A percentile compares a stretch with the other conserved stretches of the same genome.
phyloP scores from a whole-genome alignment of 2,113 vertebrate genomes.

The Hiodon tergisus region DNA sequence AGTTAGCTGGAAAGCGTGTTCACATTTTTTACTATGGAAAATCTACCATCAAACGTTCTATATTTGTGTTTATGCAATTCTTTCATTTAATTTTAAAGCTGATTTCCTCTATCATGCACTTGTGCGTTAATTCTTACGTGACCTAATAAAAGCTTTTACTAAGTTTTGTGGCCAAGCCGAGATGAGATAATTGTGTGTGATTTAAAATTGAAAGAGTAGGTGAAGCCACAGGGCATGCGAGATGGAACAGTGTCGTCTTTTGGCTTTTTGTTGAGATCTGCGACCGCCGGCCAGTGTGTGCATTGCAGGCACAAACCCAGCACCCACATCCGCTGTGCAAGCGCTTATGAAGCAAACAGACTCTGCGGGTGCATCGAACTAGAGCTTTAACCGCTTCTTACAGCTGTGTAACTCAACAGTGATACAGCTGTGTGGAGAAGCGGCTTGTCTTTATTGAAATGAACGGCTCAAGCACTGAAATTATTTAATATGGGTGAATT shows the following conservation, averaged over 20 bases:
- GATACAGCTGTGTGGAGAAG: too few species aligned
- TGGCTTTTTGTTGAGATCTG: neutral
- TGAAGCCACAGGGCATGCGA: neutral
- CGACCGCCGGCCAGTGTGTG: neutral
- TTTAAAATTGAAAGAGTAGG: neutral
- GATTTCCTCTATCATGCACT: neutral
- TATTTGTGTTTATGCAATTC: too few species aligned
- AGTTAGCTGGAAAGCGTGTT: too few species aligned
- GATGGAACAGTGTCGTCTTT: neutral
- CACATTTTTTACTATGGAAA: too few species aligned
- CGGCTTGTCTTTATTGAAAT: neutral
- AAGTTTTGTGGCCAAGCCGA: conserved; percentile 1
- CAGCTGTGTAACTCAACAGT: too few species aligned
- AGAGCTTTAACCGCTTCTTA: neutral
- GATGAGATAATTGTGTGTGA: neutral
- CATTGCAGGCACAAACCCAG: neutral
- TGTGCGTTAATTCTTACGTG: neutral
- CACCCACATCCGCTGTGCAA: conserved; percentile 13
- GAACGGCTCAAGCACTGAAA: neutral
- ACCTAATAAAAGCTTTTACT: neutral
- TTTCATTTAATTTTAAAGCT: neutral
- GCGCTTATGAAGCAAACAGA: neutral
- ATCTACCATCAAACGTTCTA: too few species aligned
- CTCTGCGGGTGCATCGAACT: neutral
- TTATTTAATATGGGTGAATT: too few species aligned